Evolutionary conservation across 1,140 invertebrate species (phyloP).

Genomic region (Zaprionus capensis): DNA sequence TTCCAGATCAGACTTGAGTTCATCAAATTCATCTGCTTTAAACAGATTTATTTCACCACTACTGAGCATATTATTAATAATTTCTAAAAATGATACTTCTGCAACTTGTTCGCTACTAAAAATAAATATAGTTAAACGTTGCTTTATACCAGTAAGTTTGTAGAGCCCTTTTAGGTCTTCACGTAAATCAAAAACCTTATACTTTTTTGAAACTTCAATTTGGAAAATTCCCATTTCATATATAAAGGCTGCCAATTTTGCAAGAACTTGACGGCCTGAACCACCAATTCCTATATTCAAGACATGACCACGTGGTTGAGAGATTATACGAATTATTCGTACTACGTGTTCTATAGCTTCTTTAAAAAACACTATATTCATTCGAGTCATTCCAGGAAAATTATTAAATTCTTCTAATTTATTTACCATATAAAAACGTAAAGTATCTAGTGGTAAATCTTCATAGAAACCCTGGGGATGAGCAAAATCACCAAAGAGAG

Average conservation of each 20-base stretch:
- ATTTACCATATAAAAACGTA: conserved; percentile 88
- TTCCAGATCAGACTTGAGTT: conserved; percentile 89
- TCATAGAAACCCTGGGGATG: conserved; percentile 91
- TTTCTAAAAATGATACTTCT: conserved; percentile 93
- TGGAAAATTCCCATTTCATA: conserved; percentile 91
- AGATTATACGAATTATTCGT: conserved; percentile 92
- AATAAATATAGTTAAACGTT: conserved; percentile 90
- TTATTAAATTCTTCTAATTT: conserved; percentile 92
- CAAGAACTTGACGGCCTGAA: conserved; percentile 92
- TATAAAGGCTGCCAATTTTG: conserved; percentile 90
- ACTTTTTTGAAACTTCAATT: conserved; percentile 91
- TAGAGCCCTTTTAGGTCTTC: conserved; percentile 93
- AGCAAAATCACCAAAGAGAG: conserved; percentile 92
- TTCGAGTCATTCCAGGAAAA: conserved; percentile 89
- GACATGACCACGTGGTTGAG: conserved; percentile 92
- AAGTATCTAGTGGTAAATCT: conserved; percentile 86
- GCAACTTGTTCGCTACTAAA: conserved; percentile 93
- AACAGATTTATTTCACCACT: conserved; percentile 93
- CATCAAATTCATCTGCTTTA: conserved; percentile 93
- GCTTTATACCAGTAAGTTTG: conserved; percentile 89
- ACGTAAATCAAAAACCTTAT: conserved; percentile 90
- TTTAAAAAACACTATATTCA: conserved; percentile 92
- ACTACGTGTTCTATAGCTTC: conserved; percentile 94
- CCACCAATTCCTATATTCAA: conserved; percentile 93
- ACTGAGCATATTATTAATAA: conserved; percentile 94